These are phyloP conservation scores for Drosophila gunungcola DNA, from an alignment of 1,140 invertebrate genomes.

Conservation along the genomic window DNA sequence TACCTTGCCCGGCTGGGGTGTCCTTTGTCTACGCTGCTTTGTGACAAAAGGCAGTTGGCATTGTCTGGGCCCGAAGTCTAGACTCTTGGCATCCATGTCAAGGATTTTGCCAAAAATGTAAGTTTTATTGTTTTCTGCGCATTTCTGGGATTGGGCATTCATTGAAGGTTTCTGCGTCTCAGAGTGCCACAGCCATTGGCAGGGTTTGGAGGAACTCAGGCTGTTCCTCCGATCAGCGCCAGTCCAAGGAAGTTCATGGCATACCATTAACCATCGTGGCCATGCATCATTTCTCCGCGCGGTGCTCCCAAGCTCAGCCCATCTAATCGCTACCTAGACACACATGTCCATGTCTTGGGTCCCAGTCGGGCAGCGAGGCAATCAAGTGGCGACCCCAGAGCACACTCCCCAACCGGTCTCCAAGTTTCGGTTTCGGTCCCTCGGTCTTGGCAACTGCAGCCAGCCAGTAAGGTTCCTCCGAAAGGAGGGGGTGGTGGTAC, in stretches of 20 bases:
- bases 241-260: conserved; percentile 35
- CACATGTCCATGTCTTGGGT: conserved; percentile 37
- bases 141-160: conserved; percentile 25
- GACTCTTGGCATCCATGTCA: conserved; percentile 74
- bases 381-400: conserved; percentile 51
- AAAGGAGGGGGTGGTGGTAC: conserved; percentile 6
- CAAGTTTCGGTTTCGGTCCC: conserved; percentile 3
- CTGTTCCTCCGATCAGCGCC: conserved; percentile 11
- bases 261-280: conserved; percentile 38
- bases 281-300: conserved; percentile 32
- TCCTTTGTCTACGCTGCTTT: conserved; percentile 17
- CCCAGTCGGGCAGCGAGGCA: conserved; percentile 26
- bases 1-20: conserved; percentile 1
- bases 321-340: conserved; percentile 60
- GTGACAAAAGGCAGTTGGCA: conserved; percentile 34
- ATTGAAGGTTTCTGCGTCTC: conserved; percentile 26
- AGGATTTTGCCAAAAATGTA: conserved; percentile 60
- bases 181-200: background rate
- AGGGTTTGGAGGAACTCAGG: background rate
- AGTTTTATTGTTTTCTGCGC: conserved; percentile 67
- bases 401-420: conserved; percentile 22
- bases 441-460: conserved; percentile 38
- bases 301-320: conserved; percentile 24
- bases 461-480: conserved; percentile 16
- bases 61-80: conserved; percentile 69